Evolutionary conservation across 2,113 vertebrate genomes (phyloP).

Genomic region (Lampris incognitus): DNA sequence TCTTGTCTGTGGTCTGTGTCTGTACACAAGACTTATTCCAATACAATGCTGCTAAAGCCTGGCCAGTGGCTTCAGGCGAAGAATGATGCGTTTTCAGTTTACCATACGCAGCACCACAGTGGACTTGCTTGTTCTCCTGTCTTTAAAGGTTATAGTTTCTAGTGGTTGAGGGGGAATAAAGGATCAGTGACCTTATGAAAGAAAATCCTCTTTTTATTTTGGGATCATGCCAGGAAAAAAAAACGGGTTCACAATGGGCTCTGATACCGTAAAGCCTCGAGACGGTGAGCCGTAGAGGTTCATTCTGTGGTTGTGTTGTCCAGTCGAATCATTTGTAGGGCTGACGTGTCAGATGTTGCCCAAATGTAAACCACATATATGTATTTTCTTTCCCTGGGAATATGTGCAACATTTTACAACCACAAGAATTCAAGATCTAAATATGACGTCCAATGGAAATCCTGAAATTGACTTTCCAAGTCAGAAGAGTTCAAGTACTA

Average conservation of each 20-base stretch:
- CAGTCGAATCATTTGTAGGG: no score
- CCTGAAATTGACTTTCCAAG: no score
- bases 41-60: conserved; percentile 19
- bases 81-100: neutral
- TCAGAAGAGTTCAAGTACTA: no score
- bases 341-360: no score
- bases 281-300: no score
- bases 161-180: neutral
- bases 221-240: neutral
- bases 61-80: conserved; percentile 21
- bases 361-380: no score
- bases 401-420: no score
- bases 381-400: no score
- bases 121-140: conserved; percentile 13
- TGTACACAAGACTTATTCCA: conserved; percentile 1
- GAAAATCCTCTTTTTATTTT: neutral
- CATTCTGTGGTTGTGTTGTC: no score
- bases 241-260: conserved; percentile 18
- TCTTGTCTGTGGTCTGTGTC: conserved; percentile 65
- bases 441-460: no score
- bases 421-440: no score
- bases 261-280: neutral
- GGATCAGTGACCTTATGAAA: neutral
- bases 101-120: conserved; percentile 19
- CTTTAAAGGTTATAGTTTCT: conserved; percentile 6